Evolutionary conservation across 2,888 invertebrate genomes (phyloP).

Genomic region (Rhingia campestris): DNA sequence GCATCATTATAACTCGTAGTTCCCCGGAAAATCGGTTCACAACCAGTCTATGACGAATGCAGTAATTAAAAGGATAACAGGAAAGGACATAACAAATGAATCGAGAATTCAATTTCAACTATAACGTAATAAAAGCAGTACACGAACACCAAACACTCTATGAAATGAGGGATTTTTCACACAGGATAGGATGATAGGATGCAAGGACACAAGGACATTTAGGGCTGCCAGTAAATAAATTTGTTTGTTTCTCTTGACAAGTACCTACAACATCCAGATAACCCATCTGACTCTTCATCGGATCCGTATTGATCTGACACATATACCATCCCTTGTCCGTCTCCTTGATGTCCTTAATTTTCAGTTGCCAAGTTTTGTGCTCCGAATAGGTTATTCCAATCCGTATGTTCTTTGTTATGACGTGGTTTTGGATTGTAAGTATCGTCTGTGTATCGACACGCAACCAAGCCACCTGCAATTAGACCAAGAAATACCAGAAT

Average conservation of each 20-base stretch:
- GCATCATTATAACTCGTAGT: conserved; percentile 1
- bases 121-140: not conserved
- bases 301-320: conserved; percentile 83
- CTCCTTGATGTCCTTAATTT: conserved; percentile 90
- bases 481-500: conserved; percentile 42
- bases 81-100: conserved; percentile 1
- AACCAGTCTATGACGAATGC: conserved; percentile 4
- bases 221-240: not conserved
- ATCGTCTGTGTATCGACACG: conserved; percentile 92
- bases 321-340: conserved; percentile 90
- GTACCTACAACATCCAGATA: conserved; percentile 94
- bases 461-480: conserved; percentile 82
- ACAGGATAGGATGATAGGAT: not conserved
- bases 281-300: conserved; percentile 88
- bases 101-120: conserved; percentile 3
- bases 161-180: not conserved
- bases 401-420: conserved; percentile 94
- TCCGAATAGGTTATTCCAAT: conserved; percentile 91
- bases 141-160: not conserved
- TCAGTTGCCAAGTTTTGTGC: conserved; percentile 91
- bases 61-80: conserved; percentile 27
- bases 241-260: conserved; percentile 38
- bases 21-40: not conserved
- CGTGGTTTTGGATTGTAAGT: conserved; percentile 93
- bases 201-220: too few relatives aligned